Conservation (phyloP, 1,140 invertebrate genomes). For the Tenebrio molitor region DNA sequence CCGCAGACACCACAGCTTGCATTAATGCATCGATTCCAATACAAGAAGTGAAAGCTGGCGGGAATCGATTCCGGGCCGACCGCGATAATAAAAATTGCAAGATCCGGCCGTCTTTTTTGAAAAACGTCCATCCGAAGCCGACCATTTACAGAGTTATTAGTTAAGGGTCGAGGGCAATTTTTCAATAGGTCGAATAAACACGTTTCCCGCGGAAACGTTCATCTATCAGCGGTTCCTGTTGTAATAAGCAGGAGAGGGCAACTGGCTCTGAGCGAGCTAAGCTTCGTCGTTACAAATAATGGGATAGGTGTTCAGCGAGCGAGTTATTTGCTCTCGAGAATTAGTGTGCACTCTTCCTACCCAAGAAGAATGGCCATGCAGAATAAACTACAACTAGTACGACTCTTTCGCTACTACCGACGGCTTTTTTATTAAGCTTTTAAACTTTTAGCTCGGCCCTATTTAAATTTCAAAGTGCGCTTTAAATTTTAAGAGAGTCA, state of each 20-base stretch:
- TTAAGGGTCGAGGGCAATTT: slow-evolving; percentile 49
- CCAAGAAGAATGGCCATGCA: slow-evolving; percentile 54
- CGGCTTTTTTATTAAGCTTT: slow-evolving; percentile 48
- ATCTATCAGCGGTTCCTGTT: slow-evolving; percentile 56
- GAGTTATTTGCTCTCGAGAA: slow-evolving; percentile 57
- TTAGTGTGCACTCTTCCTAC: slow-evolving; percentile 56
- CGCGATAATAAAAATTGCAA: background rate
- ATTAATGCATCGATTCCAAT: slow-evolving; percentile 32
- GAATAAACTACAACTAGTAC: slow-evolving; percentile 53
- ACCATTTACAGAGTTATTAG: slow-evolving; percentile 47
- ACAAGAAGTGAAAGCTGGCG: background rate
- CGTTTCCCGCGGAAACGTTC: slow-evolving; percentile 53
- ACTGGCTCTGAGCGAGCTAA: slow-evolving; percentile 13
- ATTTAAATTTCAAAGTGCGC: slow-evolving; percentile 38
- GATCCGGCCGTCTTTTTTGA: background rate
- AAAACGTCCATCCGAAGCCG: slow-evolving; percentile 3
- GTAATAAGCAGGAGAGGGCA: slow-evolving; percentile 50
- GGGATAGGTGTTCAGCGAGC: slow-evolving; percentile 56
- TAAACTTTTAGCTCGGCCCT: slow-evolving; percentile 28
- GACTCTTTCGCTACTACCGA: slow-evolving; percentile 19
- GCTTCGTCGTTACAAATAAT: slow-evolving; percentile 53
- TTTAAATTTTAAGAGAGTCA: slow-evolving; percentile 19
- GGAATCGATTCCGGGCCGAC: background rate
- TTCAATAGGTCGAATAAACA: slow-evolving; percentile 56
- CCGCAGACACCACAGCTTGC: slow-evolving; percentile 33